Evolutionary conservation across 1,140 invertebrate genomes (phyloP), one percentile per base, ranked within the genome.

Genomic region (Apocrypta bakeri): DNA sequence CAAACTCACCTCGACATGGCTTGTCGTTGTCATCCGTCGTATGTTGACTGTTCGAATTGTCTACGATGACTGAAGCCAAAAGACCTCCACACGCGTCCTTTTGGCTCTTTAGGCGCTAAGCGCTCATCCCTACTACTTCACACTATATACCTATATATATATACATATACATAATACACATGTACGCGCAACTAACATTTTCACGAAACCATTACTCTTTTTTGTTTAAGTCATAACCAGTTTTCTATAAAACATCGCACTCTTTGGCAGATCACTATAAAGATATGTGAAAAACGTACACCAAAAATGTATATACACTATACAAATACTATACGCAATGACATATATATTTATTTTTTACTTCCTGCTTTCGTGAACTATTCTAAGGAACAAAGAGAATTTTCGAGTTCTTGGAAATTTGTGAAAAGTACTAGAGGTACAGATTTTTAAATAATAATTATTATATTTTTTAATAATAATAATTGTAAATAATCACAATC

Each of bases 51-150:
- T 37, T 33, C 24, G 77, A 79, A 29, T 33, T 25, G 33, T 25
- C 27, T 56, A 72, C 77, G 71, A 83, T 64, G 77, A 83, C 82
- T 83, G 82, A 83, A 75, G 61, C 63, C 12, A 27, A 78, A 83
- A 63, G 66, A 77, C 33, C 74, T 25, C 24, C 27, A 42, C 56
- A 12, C 48, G 40, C 66, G 79, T 84, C 69, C 75, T 80, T 75
- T 84, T 76, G 68, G 74, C 75, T 72, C 14, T 76, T 79, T 81
- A 76, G 66, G 48, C 66, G 48, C 79, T n/a, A 69, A 42, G 72
- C 48, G 48, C 21, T 24, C 40, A 80, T n/a, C 64, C 72, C 64
- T 71, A 68, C 77, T 80, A 61, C 68, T 29, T 3, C 7, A 56
- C 21, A n/a, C 48, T 56, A 37, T 37, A n/a, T n/a, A n/a, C n/a